phyloP scores from a whole-genome alignment of 2,888 invertebrate species.

The Fabriciana adippe region DNA sequence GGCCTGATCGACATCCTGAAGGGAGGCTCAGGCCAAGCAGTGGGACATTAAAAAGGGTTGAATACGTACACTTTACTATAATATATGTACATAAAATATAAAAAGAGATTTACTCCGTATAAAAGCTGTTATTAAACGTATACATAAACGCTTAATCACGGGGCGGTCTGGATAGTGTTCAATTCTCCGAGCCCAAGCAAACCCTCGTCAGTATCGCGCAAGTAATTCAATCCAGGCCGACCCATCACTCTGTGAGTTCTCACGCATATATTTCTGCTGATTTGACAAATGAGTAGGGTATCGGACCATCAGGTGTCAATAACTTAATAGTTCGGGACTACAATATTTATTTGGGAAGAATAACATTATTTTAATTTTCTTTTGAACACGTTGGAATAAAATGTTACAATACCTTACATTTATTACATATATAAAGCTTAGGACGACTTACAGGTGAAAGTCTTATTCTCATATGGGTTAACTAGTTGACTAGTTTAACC shows the following conservation, averaged over 20 bases:
- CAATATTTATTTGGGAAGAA: constrained; percentile 22
- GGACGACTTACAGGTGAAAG: no score
- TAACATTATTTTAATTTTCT: constrained; percentile 5
- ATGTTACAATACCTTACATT: no score
- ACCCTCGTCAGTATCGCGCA: constrained; percentile 79
- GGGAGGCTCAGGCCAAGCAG: no score
- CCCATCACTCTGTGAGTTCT: constrained; percentile 80
- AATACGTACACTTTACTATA: no score
- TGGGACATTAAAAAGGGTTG: no score
- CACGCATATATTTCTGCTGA: constrained; percentile 82
- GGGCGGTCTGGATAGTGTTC: constrained; percentile 18
- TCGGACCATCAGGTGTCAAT: constrained; percentile 39
- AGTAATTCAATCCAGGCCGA: constrained; percentile 81
- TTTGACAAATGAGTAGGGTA: constrained; percentile 83
- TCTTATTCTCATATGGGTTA: no score
- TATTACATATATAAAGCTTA: no score
- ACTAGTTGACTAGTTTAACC: no score
- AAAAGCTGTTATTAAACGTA: not conserved
- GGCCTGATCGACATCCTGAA: no score
- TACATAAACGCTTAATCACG: constrained; percentile 20
- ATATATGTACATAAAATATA: no score
- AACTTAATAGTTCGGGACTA: constrained; percentile 22
- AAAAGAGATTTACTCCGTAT: not conserved
- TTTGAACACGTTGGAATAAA: not conserved
- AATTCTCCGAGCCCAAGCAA: constrained; percentile 58